Conservation (phyloP, 1,140 invertebrate species). For the Paramacrobiotus metropolitanus region DNA sequence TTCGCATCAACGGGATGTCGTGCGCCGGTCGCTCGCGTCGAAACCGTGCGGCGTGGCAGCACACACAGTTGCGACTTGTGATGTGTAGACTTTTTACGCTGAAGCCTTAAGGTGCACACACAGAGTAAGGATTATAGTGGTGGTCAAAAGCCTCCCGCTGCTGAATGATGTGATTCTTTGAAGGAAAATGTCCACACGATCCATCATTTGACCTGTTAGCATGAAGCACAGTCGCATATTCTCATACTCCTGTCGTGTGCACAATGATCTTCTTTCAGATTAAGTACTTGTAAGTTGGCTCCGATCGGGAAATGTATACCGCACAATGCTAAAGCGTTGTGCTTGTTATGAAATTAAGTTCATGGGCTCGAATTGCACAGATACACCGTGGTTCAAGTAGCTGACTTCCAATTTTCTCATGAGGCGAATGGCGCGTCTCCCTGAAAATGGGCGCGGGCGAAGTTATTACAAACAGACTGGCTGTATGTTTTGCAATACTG, state of each 20-base stretch:
- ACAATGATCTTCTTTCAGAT: neutral
- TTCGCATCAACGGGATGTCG: slow-evolving; percentile 18
- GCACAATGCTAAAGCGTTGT: neutral
- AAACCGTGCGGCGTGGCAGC: too few relatives aligned
- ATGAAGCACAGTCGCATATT: too few relatives aligned
- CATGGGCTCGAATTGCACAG: neutral
- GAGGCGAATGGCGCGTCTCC: neutral
- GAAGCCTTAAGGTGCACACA: too few relatives aligned
- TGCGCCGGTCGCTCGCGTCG: slow-evolving; percentile 19
- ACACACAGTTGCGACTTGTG: slow-evolving; percentile 10
- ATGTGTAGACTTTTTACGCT: too few relatives aligned
- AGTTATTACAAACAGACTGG: too few relatives aligned
- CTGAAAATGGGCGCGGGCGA: too few relatives aligned
- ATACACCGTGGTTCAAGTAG: neutral
- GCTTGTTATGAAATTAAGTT: neutral
- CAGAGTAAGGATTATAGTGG: too few relatives aligned
- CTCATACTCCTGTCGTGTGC: neutral
- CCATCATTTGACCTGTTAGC: neutral
- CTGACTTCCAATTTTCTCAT: too few relatives aligned
- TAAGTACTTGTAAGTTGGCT: too few relatives aligned
- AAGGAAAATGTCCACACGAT: neutral
- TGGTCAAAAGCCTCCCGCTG: too few relatives aligned
- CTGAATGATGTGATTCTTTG: too few relatives aligned
- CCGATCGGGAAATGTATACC: neutral
- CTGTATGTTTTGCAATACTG: too few relatives aligned